A percentile compares a stretch with the other conserved stretches of the same genome.
These are phyloP conservation scores for Glaucopsyche alexis DNA, from an alignment of 2,888 invertebrate species.

Conservation along the genomic window DNA sequence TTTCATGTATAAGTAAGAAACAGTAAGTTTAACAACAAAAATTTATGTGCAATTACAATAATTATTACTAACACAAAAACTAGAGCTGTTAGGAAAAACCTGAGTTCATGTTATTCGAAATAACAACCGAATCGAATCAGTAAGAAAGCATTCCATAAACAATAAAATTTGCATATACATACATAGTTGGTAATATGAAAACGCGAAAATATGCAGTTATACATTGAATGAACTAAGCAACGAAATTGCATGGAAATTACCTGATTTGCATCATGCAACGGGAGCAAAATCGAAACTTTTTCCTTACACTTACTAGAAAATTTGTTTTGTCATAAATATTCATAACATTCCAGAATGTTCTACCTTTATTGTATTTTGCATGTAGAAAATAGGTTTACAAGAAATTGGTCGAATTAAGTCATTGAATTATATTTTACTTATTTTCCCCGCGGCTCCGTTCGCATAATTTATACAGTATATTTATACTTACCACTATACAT, in stretches of 20 bases:
- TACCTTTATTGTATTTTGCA: not conserved
- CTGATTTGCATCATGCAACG: conserved; percentile 62
- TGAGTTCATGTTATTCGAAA: too few species aligned
- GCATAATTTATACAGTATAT: too few species aligned
- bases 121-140: too few species aligned
- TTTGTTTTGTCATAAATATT: not conserved
- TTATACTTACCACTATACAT: too few species aligned
- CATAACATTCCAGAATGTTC: not conserved
- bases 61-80: too few species aligned
- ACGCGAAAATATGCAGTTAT: conserved; percentile 28
- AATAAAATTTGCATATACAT: not conserved
- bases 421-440: not conserved
- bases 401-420: not conserved
- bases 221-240: conserved; percentile 35
- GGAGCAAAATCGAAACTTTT: conserved; percentile 34
- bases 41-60: too few species aligned
- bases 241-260: conserved; percentile 62
- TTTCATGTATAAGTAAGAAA: too few species aligned
- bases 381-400: not conserved
- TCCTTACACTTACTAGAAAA: not conserved
- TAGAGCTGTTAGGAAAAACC: too few species aligned
- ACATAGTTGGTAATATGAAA: not conserved
- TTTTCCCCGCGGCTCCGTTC: not conserved
- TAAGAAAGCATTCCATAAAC: not conserved
- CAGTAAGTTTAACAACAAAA: too few species aligned